Conservation (phyloP, 1,140 invertebrate species). For the Nixonia krombeini region DNA sequence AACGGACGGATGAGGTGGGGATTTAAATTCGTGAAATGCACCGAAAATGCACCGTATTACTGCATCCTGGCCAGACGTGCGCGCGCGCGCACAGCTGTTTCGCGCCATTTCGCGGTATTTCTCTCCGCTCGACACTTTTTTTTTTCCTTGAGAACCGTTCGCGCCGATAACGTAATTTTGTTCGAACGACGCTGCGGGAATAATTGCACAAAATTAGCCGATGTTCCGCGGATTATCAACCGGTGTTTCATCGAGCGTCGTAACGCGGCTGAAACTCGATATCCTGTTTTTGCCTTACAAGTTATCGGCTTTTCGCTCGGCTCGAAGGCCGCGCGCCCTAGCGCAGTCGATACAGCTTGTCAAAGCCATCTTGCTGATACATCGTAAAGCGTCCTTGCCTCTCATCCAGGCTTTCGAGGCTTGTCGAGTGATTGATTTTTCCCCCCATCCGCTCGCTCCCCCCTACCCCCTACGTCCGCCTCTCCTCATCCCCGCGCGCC, state of each 20-base stretch:
- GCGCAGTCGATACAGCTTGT: not conserved
- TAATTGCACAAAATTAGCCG: constrained; percentile 4
- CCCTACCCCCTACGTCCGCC: too few species aligned
- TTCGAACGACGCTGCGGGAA: too few species aligned
- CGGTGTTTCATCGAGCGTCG: constrained; percentile 5
- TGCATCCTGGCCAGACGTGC: too few species aligned
- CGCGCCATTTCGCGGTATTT: too few species aligned
- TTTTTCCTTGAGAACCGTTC: too few species aligned
- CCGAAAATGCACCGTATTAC: too few species aligned
- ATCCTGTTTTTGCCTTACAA: constrained; percentile 14
- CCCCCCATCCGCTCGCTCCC: too few species aligned
- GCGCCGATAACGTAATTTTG: too few species aligned
- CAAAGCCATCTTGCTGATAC: constrained; percentile 1
- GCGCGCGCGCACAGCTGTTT: too few species aligned
- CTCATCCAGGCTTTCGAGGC: not conserved
- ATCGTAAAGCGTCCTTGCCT: constrained; percentile 1
- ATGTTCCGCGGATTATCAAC: constrained; percentile 16
- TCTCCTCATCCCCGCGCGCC: too few species aligned
- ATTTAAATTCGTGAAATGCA: constrained; percentile 31
- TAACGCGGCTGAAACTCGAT: constrained; percentile 5
- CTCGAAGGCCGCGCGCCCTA: constrained; percentile 1
- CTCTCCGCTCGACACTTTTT: not conserved
- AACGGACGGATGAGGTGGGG: constrained; percentile 9
- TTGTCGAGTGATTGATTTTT: not conserved
- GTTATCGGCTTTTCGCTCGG: constrained; percentile 20